phyloP scores from a whole-genome alignment of 2,888 invertebrate species.

The Euzophera pinguis region DNA sequence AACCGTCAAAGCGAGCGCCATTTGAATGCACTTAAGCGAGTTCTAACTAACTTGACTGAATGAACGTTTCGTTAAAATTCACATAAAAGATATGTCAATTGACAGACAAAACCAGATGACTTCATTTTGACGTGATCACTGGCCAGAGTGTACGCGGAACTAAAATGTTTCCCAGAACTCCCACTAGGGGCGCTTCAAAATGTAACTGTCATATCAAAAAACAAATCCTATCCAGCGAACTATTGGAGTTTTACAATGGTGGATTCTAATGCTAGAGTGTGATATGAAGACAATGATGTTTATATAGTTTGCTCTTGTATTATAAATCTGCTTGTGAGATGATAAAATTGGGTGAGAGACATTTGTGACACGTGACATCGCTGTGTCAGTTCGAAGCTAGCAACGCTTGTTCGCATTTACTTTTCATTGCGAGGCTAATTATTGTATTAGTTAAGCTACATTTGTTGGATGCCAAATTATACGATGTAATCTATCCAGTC shows the following conservation, averaged over 20 bases:
- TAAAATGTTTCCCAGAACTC: not conserved
- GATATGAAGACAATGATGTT: conserved; percentile 16
- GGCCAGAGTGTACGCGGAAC: not conserved
- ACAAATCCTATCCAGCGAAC: not conserved
- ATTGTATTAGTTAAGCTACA: conserved; percentile 45
- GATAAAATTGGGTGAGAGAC: not conserved
- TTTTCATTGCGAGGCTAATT: conserved; percentile 53
- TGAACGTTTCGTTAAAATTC: conserved; percentile 20
- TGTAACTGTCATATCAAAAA: not conserved
- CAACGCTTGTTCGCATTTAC: conserved; percentile 68
- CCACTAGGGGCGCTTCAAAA: not conserved
- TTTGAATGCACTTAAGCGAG: conserved; percentile 40
- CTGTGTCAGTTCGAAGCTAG: conserved; percentile 28
- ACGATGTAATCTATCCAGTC: conserved; percentile 39
- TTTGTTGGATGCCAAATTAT: conserved; percentile 74
- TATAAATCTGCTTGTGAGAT: conserved; percentile 3
- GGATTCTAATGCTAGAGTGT: conserved; percentile 1
- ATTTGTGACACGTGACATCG: conserved; percentile 27
- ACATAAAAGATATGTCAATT: not conserved
- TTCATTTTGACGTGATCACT: not conserved
- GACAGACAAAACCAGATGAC: not conserved
- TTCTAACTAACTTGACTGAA: conserved; percentile 24
- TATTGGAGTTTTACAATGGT: not conserved
- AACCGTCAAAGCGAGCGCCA: conserved; percentile 69
- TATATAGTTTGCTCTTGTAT: conserved; percentile 10